Conservation (phyloP, 2,888 invertebrate genomes). For the Camptogramma bilineatum region DNA sequence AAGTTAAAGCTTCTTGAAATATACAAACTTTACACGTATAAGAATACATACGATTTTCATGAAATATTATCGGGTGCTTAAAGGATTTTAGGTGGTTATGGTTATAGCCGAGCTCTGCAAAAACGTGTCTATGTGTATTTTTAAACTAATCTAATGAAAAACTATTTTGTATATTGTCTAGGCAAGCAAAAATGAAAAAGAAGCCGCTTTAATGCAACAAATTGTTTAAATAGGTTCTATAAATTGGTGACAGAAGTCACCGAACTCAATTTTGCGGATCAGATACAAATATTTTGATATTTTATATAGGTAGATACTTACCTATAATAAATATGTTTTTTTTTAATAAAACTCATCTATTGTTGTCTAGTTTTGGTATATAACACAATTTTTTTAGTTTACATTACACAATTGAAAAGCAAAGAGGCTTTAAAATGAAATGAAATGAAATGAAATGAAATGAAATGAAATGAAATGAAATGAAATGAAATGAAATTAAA, state of each 20-base stretch:
- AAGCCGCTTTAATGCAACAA: not conserved
- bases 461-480: no score
- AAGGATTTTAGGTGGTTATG: constrained; percentile 3
- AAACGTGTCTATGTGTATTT: not conserved
- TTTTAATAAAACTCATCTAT: no score
- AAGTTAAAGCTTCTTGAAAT: constrained; percentile 2
- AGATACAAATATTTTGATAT: no score
- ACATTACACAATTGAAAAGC: no score
- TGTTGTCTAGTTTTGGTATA: no score
- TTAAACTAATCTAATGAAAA: not conserved
- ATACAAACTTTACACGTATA: not conserved
- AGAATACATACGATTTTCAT: constrained; percentile 1
- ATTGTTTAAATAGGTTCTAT: constrained; percentile 15
- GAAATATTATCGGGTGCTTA: constrained; percentile 1
- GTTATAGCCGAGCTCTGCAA: constrained; percentile 4
- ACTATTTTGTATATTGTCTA: not conserved
- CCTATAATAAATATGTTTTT: no score
- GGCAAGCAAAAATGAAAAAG: not conserved
- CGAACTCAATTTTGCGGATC: constrained; percentile 8
- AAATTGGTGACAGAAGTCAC: constrained; percentile 14
- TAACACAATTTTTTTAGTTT: no score
- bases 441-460: no score
- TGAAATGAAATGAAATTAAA: no score
- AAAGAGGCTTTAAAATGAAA: no score
- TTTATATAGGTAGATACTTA: no score